Evolutionary conservation across 2,797 vertebrate species (phyloP).

Genomic region (Orestias chungarensis): DNA sequence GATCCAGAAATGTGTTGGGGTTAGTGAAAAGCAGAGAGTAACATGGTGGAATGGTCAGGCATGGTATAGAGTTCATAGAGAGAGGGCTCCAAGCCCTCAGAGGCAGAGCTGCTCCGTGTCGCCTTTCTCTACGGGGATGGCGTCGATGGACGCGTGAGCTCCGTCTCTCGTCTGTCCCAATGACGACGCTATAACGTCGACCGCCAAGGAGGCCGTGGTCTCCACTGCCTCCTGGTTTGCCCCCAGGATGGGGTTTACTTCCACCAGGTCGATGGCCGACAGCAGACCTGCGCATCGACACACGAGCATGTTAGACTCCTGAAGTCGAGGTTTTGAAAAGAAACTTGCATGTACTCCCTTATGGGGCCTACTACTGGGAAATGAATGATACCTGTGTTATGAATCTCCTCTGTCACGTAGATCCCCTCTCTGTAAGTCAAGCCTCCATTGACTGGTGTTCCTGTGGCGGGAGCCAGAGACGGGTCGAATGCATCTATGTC

Average conservation of each 20-base stretch:
- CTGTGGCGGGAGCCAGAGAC: constrained; percentile 93
- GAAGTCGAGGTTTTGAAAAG: not conserved
- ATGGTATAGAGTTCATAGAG: constrained; percentile 48
- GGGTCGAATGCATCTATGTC: constrained; percentile 98
- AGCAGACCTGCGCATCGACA: constrained; percentile 84
- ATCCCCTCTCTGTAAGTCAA: constrained; percentile 98
- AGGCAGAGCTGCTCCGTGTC: constrained; percentile 81
- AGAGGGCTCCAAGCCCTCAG: constrained; percentile 46
- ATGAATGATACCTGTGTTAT: constrained; percentile 89
- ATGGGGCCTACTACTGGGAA: not conserved
- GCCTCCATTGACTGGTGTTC: constrained; percentile 94
- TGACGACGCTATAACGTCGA: constrained; percentile 91
- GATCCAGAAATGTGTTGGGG: constrained; percentile 5
- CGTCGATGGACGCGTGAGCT: constrained; percentile 78
- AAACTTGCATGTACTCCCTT: too few species aligned
- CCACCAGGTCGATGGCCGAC: constrained; percentile 94
- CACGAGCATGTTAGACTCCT: not conserved
- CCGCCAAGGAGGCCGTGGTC: constrained; percentile 87
- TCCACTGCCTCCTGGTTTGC: constrained; percentile 86
- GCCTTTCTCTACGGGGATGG: constrained; percentile 82
- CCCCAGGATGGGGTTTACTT: constrained; percentile 92
- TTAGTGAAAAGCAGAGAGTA: constrained; percentile 21
- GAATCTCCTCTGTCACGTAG: constrained; percentile 95
- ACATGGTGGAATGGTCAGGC: constrained; percentile 76
- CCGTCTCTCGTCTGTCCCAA: constrained; percentile 94